Percentiles rank a stretch among this genome's conserved stretches.
Evolutionary conservation across 2,888 invertebrate genomes (phyloP).

Genomic region (Erebia epiphron): DNA sequence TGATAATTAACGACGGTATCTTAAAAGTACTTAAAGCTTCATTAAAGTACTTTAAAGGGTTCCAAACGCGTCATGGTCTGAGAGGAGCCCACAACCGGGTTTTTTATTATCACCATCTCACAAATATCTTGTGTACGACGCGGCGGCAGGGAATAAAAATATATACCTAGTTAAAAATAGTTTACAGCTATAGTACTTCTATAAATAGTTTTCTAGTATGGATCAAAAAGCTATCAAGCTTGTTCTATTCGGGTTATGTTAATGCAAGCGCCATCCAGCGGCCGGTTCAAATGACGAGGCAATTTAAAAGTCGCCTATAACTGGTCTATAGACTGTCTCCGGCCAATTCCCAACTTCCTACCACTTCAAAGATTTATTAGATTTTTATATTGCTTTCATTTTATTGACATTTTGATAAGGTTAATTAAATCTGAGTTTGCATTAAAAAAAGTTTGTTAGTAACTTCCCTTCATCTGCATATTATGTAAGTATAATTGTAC

Average conservation of each 20-base stretch:
- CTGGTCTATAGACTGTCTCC: background rate
- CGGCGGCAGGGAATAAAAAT: background rate
- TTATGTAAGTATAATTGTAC: too few species aligned
- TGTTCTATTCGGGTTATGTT: background rate
- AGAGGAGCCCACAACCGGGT: too few species aligned
- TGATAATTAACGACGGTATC: too few species aligned
- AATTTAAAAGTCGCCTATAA: slow-evolving; percentile 1
- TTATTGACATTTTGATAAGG: background rate
- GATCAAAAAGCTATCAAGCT: background rate
- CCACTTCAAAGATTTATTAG: background rate
- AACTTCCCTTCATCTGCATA: too few species aligned
- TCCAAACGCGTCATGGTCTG: too few species aligned
- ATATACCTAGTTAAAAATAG: slow-evolving; percentile 1
- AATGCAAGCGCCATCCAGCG: background rate
- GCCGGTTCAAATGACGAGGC: background rate
- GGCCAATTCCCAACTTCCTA: background rate
- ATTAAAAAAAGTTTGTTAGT: background rate
- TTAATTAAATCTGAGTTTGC: background rate
- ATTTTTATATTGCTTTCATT: background rate
- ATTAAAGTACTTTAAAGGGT: too few species aligned
- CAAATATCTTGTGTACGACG: too few species aligned
- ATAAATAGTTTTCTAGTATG: background rate
- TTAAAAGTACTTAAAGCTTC: too few species aligned
- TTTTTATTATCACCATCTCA: too few species aligned
- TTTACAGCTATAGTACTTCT: background rate